Evolutionary conservation across 2,888 invertebrate species (phyloP).

Genomic region (Platypus cylindrus): DNA sequence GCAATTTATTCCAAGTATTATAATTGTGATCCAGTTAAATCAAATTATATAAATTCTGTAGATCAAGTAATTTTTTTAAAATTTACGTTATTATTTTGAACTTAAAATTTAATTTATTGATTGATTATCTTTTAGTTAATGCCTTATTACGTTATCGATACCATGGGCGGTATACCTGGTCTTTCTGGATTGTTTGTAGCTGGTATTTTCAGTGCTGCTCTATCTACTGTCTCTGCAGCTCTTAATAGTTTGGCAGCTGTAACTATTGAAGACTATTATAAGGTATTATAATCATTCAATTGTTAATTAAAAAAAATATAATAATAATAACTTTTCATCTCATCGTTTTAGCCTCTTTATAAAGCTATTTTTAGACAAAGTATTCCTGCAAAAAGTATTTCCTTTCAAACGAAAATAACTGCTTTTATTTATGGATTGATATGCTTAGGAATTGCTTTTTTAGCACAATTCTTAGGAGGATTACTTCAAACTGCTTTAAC

Average conservation of each 20-base stretch:
- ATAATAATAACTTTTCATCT: no score
- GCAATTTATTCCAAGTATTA: conserved; percentile 75
- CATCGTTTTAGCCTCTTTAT: conserved; percentile 10
- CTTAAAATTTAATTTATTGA: not conserved
- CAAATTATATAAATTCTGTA: conserved; percentile 46
- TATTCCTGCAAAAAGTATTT: conserved; percentile 33
- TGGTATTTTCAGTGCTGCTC: conserved; percentile 80
- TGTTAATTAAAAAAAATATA: no score
- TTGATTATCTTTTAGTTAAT: conserved; percentile 38
- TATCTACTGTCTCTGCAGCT: conserved; percentile 85
- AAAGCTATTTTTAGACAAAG: conserved; percentile 26
- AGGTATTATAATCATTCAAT: conserved; percentile 26
- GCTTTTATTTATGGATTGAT: conserved; percentile 61
- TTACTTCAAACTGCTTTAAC: conserved; percentile 79
- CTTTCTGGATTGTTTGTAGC: conserved; percentile 82
- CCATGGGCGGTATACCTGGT: conserved; percentile 60
- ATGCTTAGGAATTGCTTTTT: conserved; percentile 69
- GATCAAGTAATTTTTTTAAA: conserved; percentile 47
- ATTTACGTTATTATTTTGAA: conserved; percentile 1
- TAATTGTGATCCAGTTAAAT: conserved; percentile 64
- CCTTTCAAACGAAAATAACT: conserved; percentile 50
- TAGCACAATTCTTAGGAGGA: conserved; percentile 71
- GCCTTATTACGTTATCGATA: conserved; percentile 67
- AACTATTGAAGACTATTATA: conserved; percentile 76
- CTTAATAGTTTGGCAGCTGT: conserved; percentile 86